Conservation (phyloP, 2,113 vertebrate species). For the Phaetusa simplex region DNA sequence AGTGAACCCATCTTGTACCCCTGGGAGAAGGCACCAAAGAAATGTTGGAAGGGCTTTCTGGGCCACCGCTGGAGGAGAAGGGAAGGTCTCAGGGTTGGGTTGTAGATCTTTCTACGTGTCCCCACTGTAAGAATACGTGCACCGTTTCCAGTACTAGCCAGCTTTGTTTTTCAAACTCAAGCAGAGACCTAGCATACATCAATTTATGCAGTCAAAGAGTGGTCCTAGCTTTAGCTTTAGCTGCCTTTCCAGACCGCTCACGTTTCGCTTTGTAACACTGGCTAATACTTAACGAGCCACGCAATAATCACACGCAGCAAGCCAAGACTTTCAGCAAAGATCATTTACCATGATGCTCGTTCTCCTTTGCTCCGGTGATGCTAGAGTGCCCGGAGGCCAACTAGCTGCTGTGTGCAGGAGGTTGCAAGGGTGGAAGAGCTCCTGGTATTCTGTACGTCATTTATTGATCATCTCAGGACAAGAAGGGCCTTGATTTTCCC, state of each 20-base stretch:
- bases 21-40: not conserved
- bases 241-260: not conserved
- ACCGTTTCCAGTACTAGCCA: not conserved
- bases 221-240: not conserved
- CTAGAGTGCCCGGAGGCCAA: not conserved
- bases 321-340: not conserved
- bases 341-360: not conserved
- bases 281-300: not conserved
- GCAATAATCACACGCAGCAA: not conserved
- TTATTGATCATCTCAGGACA: not conserved
- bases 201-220: not conserved
- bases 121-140: not conserved
- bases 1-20: not conserved
- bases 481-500: not conserved
- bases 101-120: not conserved
- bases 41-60: not conserved
- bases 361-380: not conserved
- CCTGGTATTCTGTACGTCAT: not conserved
- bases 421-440: not conserved
- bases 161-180: not conserved
- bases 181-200: not conserved
- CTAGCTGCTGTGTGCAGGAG: not conserved
- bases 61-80: not conserved
- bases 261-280: not conserved
- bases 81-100: not conserved